Evolutionary conservation across 2,113 vertebrate species (phyloP).

Genomic region (Phaethornis superciliosus): DNA sequence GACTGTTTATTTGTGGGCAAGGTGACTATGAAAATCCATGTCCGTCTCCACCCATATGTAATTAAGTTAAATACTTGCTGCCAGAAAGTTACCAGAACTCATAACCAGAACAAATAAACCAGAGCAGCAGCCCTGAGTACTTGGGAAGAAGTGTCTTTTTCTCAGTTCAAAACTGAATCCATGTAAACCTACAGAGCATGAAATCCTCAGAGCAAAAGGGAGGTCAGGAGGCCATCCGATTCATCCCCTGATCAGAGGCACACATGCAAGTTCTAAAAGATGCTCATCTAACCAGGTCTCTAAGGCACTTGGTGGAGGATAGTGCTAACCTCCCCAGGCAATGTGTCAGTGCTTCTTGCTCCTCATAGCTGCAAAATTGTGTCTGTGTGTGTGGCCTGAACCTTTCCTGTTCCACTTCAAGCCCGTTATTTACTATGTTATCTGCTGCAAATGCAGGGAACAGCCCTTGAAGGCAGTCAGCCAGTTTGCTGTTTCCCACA

Average conservation of each 20-base stretch:
- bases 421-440: not conserved
- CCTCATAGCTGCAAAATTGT: not conserved
- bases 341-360: not conserved
- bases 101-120: too few species aligned
- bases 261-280: not conserved
- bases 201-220: not conserved
- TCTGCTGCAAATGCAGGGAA: not conserved
- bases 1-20: not conserved
- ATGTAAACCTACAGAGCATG: not conserved
- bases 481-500: too few species aligned
- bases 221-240: not conserved
- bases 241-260: not conserved
- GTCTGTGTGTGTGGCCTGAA: not conserved
- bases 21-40: not conserved
- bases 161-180: not conserved
- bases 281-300: not conserved
- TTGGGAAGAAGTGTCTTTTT: not conserved
- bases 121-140: not conserved
- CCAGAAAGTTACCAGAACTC: not conserved
- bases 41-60: not conserved
- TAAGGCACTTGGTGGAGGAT: not conserved
- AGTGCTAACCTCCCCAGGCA: not conserved
- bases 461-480: not conserved
- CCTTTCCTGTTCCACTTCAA: not conserved
- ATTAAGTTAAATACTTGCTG: not conserved